A percentile compares a stretch with the other conserved stretches of the same genome.
Evolutionary conservation across 2,888 invertebrate genomes (phyloP).

Genomic region (Ormyrus labotus): DNA sequence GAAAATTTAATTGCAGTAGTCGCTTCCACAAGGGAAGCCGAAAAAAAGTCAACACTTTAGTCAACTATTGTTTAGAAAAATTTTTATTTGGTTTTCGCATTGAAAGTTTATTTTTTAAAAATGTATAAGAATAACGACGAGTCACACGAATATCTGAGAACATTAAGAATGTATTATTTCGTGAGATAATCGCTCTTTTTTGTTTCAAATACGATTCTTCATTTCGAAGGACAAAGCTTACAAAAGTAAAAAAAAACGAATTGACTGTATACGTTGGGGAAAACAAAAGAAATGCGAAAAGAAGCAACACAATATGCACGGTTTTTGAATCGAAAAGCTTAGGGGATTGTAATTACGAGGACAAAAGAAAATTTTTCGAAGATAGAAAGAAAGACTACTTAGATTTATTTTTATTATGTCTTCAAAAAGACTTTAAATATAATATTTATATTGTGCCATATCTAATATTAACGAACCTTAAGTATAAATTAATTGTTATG

Average conservation of each 20-base stretch:
- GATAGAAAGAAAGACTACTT: slow-evolving; percentile 74
- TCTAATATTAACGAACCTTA: slow-evolving; percentile 74
- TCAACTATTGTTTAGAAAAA: slow-evolving; percentile 48
- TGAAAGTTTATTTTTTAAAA: slow-evolving; percentile 45
- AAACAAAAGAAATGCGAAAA: slow-evolving; percentile 58
- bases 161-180: slow-evolving; percentile 64
- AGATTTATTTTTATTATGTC: slow-evolving; percentile 76
- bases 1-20: slow-evolving; percentile 44
- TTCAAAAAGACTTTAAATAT: slow-evolving; percentile 75
- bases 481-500: slow-evolving; percentile 75
- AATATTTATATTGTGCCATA: slow-evolving; percentile 76
- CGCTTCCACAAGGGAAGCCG: slow-evolving; percentile 46
- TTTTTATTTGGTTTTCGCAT: slow-evolving; percentile 45
- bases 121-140: slow-evolving; percentile 19
- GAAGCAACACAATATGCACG: slow-evolving; percentile 54
- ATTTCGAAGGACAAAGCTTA: slow-evolving; percentile 60
- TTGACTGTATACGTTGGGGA: slow-evolving; percentile 58
- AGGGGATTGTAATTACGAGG: slow-evolving; percentile 66
- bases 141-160: slow-evolving; percentile 59
- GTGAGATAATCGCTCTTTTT: slow-evolving; percentile 59
- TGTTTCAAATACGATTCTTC: slow-evolving; percentile 59
- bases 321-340: slow-evolving; percentile 61
- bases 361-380: slow-evolving; percentile 66
- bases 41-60: slow-evolving; percentile 50
- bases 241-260: slow-evolving; percentile 50